Percentiles rank a stretch among this genome's conserved stretches.
Conservation (phyloP, 2,113 vertebrate genomes). For the Ameiurus melas region DNA sequence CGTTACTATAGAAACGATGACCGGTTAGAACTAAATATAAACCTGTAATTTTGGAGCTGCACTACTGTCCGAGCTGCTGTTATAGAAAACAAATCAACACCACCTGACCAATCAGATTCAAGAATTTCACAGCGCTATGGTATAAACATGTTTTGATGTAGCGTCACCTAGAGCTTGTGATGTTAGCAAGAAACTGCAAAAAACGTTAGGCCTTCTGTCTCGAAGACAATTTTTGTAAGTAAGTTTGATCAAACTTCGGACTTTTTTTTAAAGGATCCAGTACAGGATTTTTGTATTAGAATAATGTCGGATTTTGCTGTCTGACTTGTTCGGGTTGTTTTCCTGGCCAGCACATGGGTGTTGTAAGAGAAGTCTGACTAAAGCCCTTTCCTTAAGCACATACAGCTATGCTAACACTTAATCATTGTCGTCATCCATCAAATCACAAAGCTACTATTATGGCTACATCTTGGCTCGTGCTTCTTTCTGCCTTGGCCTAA, state of each 20-base stretch:
- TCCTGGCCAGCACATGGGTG: constrained; percentile 20
- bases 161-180: background rate
- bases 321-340: background rate
- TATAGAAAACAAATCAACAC: background rate
- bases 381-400: constrained; percentile 28
- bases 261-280: background rate
- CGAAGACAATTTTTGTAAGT: background rate
- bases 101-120: background rate
- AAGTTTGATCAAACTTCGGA: background rate
- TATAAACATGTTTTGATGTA: background rate
- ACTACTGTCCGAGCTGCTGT: background rate
- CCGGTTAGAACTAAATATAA: background rate
- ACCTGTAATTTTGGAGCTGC: background rate
- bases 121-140: background rate
- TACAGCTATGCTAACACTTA: constrained; percentile 39
- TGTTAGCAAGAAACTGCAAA: background rate
- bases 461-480: constrained; percentile 36
- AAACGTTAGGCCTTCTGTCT: background rate
- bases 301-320: background rate
- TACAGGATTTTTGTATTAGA: background rate
- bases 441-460: constrained; percentile 33
- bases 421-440: constrained; percentile 40
- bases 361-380: constrained; percentile 45
- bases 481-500: constrained; percentile 25
- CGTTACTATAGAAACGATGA: background rate